Evolutionary conservation across 1,140 invertebrate genomes (phyloP).

Genomic region (Heterodera schachtii): DNA sequence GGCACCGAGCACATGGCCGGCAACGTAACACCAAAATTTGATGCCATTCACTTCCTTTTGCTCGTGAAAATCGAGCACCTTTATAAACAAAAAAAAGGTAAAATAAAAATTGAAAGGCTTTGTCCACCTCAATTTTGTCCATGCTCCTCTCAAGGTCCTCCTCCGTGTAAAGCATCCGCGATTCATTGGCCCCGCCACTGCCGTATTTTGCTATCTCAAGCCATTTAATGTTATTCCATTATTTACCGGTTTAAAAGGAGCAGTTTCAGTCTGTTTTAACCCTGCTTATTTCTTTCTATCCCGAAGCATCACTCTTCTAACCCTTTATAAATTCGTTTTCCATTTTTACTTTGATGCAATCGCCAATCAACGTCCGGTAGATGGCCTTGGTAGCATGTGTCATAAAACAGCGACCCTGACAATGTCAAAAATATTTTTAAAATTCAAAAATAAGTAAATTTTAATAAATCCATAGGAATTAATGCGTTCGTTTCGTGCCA

Average conservation of each 20-base stretch:
- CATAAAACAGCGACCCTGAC: constrained; percentile 97
- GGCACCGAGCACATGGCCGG: constrained; percentile 95
- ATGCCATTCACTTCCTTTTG: constrained; percentile 94
- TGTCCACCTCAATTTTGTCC: constrained; percentile 90
- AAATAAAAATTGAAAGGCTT: constrained; percentile 2
- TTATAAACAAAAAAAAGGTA: background rate
- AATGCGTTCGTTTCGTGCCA: background rate
- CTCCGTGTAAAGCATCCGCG: constrained; percentile 85
- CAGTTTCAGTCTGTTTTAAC: too few species aligned
- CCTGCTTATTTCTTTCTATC: too few species aligned
- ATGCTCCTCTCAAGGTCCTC: constrained; percentile 93
- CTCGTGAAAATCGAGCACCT: constrained; percentile 66
- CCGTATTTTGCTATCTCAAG: constrained; percentile 45
- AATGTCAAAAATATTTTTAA: background rate
- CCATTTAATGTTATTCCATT: too few species aligned
- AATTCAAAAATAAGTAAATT: too few species aligned
- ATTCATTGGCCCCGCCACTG: constrained; percentile 76
- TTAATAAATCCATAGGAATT: too few species aligned
- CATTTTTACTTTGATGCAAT: constrained; percentile 97
- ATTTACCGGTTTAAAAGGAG: too few species aligned
- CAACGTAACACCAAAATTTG: constrained; percentile 94
- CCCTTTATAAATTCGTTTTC: too few species aligned
- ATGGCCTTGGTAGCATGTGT: constrained; percentile 99
- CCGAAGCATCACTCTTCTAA: too few species aligned
- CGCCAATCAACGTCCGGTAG: constrained; percentile 94